Evolutionary conservation across 2,888 invertebrate genomes (phyloP).

Genomic region (Geotrupes spiniger): DNA sequence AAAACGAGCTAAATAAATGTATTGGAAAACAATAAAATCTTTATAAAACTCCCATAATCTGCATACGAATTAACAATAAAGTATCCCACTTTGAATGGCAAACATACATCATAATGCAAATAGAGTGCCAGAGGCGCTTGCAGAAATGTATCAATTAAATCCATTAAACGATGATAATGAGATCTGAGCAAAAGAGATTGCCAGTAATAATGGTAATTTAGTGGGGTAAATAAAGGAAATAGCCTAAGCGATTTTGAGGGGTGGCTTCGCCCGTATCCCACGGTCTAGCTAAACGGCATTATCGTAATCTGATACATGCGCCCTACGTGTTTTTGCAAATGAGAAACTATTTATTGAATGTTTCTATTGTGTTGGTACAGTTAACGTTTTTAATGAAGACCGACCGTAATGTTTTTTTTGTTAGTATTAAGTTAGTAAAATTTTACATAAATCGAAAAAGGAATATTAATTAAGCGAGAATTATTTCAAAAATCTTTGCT

Average conservation of each 20-base stretch:
- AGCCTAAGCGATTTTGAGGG: conserved; percentile 30
- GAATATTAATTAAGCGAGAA: too few species aligned
- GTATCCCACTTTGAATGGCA: too few species aligned
- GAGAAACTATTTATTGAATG: conserved; percentile 48
- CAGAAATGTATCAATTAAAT: conserved; percentile 33
- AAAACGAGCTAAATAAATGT: too few species aligned
- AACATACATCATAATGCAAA: too few species aligned
- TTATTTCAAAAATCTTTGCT: too few species aligned
- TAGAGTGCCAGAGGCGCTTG: background rate
- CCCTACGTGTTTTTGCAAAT: conserved; percentile 49
- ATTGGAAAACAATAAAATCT: too few species aligned
- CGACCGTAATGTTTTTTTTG: background rate
- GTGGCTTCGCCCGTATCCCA: conserved; percentile 27
- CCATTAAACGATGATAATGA: conserved; percentile 32
- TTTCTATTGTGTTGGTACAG: conserved; percentile 30
- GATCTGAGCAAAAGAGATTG: conserved; percentile 31
- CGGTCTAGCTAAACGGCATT: conserved; percentile 38
- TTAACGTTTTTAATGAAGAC: background rate
- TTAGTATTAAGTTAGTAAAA: too few species aligned
- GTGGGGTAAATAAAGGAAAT: conserved; percentile 40
- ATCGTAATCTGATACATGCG: conserved; percentile 48
- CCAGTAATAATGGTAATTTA: conserved; percentile 41
- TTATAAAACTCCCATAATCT: too few species aligned
- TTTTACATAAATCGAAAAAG: too few species aligned
- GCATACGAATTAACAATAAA: too few species aligned